Evolutionary conservation across 2,888 invertebrate species (phyloP).

Genomic region (Lithosia quadra): DNA sequence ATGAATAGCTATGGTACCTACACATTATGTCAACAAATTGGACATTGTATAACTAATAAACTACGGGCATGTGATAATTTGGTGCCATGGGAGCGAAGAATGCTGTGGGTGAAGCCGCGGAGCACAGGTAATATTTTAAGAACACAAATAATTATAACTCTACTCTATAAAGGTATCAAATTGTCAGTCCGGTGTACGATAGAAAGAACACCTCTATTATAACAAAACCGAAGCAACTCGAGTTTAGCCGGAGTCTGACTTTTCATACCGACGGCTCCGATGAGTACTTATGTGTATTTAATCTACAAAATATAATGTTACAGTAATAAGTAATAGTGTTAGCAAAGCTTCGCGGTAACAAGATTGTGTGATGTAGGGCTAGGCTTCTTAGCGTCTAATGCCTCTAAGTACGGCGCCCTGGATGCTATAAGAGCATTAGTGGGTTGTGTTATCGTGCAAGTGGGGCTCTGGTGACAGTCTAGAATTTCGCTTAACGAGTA

Average conservation of each 20-base stretch:
- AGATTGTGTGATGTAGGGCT: conserved; percentile 75
- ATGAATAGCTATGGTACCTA: too few species aligned
- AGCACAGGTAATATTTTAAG: background rate
- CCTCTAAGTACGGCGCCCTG: conserved; percentile 78
- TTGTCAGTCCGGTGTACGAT: too few species aligned
- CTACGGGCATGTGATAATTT: too few species aligned
- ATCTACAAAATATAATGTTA: conserved; percentile 51
- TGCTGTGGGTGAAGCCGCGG: too few species aligned
- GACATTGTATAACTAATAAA: too few species aligned
- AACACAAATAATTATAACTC: background rate
- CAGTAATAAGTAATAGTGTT: conserved; percentile 61
- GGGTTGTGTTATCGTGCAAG: conserved; percentile 63
- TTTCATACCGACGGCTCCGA: too few species aligned
- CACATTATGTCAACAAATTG: too few species aligned
- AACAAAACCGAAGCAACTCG: background rate
- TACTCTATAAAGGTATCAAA: too few species aligned
- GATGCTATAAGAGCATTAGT: conserved; percentile 78
- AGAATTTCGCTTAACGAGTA: conserved; percentile 25
- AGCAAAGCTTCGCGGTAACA: conserved; percentile 65
- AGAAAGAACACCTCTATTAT: too few species aligned
- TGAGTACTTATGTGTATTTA: conserved; percentile 16
- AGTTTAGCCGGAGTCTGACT: background rate
- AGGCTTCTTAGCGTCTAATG: conserved; percentile 80
- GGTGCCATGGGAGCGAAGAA: too few species aligned
- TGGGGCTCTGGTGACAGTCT: conserved; percentile 51